phyloP scores from a whole-genome alignment of 1,140 invertebrate species.

The Rhagoletis pomonella region DNA sequence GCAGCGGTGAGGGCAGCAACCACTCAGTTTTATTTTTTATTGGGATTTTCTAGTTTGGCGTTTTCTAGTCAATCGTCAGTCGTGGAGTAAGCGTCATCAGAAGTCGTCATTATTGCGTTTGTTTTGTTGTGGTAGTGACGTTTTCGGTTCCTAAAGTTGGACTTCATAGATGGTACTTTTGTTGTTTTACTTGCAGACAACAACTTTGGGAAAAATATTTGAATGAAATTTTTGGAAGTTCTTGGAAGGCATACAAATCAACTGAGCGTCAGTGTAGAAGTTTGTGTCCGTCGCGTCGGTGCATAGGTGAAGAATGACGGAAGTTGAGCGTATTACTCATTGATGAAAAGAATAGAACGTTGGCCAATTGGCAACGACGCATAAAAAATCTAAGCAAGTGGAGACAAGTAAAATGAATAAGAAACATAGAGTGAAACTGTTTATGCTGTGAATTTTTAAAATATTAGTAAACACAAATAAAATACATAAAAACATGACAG shows the following conservation, averaged over 20 bases:
- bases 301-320: not conserved
- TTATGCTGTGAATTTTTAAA: too few species aligned
- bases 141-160: not conserved
- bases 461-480: too few species aligned
- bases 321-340: not conserved
- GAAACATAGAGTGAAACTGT: too few species aligned
- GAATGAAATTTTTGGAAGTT: not conserved
- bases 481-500: too few species aligned
- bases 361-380: not conserved
- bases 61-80: constrained; percentile 49
- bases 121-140: constrained; percentile 27
- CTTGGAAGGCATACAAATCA: not conserved
- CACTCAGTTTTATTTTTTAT: constrained; percentile 25
- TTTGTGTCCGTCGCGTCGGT: not conserved
- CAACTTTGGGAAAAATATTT: not conserved
- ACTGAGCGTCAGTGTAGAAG: not conserved
- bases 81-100: constrained; percentile 49
- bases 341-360: not conserved
- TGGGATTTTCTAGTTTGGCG: constrained; percentile 34
- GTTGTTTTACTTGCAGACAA: not conserved
- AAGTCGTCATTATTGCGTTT: constrained; percentile 33
- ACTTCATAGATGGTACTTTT: not conserved
- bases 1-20: constrained; percentile 17
- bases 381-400: not conserved
- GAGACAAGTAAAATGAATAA: not conserved